phyloP scores from a whole-genome alignment of 2,113 vertebrate species.

The Progne subis region DNA sequence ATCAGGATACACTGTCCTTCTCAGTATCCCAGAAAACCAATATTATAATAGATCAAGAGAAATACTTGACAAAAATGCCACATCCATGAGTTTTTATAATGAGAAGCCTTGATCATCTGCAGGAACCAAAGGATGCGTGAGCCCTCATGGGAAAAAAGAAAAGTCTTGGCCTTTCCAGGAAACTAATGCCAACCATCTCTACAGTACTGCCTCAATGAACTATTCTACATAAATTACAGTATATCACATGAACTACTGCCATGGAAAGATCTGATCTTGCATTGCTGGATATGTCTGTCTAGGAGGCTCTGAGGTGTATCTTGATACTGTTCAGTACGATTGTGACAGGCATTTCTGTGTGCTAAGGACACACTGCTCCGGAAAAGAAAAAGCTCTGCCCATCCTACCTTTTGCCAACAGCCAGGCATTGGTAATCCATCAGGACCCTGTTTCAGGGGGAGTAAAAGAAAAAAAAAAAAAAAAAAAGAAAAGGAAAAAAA shows the following conservation, averaged over 20 bases:
- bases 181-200: not conserved
- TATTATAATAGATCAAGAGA: not conserved
- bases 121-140: not conserved
- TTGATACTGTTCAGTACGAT: not conserved
- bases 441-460: constrained; percentile 83
- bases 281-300: not conserved
- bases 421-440: constrained; percentile 99
- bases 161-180: not conserved
- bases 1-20: not conserved
- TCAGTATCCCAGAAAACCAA: not conserved
- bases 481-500: not conserved
- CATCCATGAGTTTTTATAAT: not conserved
- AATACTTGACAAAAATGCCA: not conserved
- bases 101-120: not conserved
- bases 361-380: not conserved
- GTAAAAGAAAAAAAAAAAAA: not conserved
- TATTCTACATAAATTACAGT: not conserved
- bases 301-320: not conserved
- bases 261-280: not conserved
- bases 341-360: not conserved
- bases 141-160: not conserved
- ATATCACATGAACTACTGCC: not conserved
- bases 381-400: not conserved
- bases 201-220: not conserved
- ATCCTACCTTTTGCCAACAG: constrained; percentile 97